Conservation (phyloP, 2,888 invertebrate genomes). For the Dasypogon diadema region DNA sequence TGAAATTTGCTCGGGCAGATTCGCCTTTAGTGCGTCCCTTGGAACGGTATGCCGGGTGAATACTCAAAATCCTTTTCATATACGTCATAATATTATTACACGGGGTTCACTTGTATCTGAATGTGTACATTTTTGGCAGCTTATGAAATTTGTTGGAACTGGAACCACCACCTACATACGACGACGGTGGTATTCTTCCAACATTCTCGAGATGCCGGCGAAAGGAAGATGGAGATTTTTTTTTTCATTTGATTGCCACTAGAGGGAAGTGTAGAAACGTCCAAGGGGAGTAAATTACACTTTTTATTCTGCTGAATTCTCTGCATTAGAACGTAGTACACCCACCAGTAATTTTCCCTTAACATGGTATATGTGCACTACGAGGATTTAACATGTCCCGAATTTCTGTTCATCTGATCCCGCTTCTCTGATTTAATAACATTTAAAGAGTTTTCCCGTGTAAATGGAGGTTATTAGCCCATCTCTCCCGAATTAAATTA, state of each 20-base stretch:
- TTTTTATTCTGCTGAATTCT: slow-evolving; percentile 11
- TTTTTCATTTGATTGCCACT: slow-evolving; percentile 18
- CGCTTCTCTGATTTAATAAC: too few species aligned
- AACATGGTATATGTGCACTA: slow-evolving; percentile 52
- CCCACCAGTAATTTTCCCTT: slow-evolving; percentile 48
- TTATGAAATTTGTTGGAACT: slow-evolving; percentile 22
- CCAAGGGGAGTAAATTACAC: slow-evolving; percentile 27
- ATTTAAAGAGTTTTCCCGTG: too few species aligned
- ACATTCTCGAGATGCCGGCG: background rate
- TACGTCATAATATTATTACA: slow-evolving; percentile 48
- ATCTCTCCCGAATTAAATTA: too few species aligned
- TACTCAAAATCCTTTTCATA: slow-evolving; percentile 46
- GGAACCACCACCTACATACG: background rate
- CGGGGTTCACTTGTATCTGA: slow-evolving; percentile 19
- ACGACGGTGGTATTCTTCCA: background rate
- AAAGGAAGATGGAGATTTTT: slow-evolving; percentile 2
- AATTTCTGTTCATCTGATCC: background rate
- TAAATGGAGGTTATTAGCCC: too few species aligned
- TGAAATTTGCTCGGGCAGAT: slow-evolving; percentile 30
- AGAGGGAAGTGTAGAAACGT: slow-evolving; percentile 1
- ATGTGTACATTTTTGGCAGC: slow-evolving; percentile 32
- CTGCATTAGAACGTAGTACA: slow-evolving; percentile 43
- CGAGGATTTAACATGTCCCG: slow-evolving; percentile 38
- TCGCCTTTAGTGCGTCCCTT: slow-evolving; percentile 26
- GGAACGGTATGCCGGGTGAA: slow-evolving; percentile 38